A percentile compares a stretch with the other conserved stretches of the same genome.
phyloP scores from a whole-genome alignment of 1,140 invertebrate genomes.

The Pollicipes pollicipes region DNA sequence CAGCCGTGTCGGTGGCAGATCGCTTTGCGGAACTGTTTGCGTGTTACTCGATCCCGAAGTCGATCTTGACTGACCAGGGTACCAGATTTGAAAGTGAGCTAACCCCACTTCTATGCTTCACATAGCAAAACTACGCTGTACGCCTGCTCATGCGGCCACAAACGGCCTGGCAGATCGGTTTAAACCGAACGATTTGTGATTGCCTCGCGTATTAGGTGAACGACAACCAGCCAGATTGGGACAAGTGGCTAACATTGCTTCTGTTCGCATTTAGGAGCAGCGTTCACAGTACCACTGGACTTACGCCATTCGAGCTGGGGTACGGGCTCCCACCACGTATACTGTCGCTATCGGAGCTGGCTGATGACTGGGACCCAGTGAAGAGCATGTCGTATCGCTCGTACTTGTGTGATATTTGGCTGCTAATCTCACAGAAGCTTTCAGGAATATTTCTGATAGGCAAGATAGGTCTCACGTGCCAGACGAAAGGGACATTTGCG shows the following conservation, averaged over 20 bases:
- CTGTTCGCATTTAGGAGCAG: neutral
- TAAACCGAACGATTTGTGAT: neutral
- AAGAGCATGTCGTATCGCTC: neutral
- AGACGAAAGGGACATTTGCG: neutral
- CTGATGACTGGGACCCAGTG: neutral
- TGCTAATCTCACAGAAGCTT: neutral
- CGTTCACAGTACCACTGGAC: neutral
- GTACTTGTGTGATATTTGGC: neutral
- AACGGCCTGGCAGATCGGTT: neutral
- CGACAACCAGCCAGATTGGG: neutral
- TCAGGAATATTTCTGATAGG: neutral
- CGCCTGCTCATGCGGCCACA: neutral
- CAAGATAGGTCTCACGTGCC: neutral
- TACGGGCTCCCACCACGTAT: neutral
- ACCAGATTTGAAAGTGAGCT: neutral
- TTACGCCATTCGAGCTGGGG: neutral
- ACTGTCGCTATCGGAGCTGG: neutral
- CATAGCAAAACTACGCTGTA: neutral
- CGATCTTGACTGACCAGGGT: neutral
- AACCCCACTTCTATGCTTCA: neutral
- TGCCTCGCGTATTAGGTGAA: neutral
- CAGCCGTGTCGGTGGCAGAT: neutral
- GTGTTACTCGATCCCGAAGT: neutral
- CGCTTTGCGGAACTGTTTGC: neutral
- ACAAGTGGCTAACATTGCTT: neutral